Percentiles rank a stretch among this genome's conserved stretches.
These are phyloP conservation scores for Propsilocerus akamusi DNA, from an alignment of 1,140 invertebrate species.

Conservation along the genomic window DNA sequence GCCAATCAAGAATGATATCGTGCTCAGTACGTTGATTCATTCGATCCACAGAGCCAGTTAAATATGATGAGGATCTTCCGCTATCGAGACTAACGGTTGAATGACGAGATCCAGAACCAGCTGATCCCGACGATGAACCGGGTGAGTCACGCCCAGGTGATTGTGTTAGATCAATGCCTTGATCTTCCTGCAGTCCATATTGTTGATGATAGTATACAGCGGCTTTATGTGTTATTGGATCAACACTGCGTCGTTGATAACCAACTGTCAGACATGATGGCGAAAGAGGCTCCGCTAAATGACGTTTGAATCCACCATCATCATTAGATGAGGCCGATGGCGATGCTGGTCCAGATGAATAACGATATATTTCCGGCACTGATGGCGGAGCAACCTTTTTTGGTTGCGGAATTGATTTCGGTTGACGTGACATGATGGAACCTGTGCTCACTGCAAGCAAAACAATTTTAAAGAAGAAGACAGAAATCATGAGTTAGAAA, in stretches of 20 bases:
- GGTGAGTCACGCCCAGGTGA: conserved; percentile 78
- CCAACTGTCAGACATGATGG: not conserved
- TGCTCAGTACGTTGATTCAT: conserved; percentile 38
- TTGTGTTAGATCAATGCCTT: conserved; percentile 53
- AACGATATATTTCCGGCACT: not conserved
- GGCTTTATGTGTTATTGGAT: conserved; percentile 44
- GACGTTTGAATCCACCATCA: not conserved
- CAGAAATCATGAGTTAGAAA: too few species aligned
- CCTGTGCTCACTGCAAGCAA: not conserved
- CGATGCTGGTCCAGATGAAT: not conserved
- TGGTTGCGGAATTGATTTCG: not conserved
- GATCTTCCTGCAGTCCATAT: conserved; percentile 48
- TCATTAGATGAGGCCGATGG: not conserved
- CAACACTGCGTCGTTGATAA: conserved; percentile 6
- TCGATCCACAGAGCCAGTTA: conserved; percentile 27
- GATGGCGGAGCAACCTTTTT: not conserved
- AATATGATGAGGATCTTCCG: conserved; percentile 57
- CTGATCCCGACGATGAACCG: conserved; percentile 65
- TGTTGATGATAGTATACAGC: conserved; percentile 57
- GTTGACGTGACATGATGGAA: not conserved
- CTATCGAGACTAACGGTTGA: conserved; percentile 85
- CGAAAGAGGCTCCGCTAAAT: not conserved
- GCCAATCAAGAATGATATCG: conserved; percentile 86
- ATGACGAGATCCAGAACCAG: conserved; percentile 56
- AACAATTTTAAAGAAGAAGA: too few species aligned